Percentiles rank a stretch among this genome's conserved stretches.
phyloP scores from a whole-genome alignment of 1,140 invertebrate genomes.

The Cyphomyrmex costatus region DNA sequence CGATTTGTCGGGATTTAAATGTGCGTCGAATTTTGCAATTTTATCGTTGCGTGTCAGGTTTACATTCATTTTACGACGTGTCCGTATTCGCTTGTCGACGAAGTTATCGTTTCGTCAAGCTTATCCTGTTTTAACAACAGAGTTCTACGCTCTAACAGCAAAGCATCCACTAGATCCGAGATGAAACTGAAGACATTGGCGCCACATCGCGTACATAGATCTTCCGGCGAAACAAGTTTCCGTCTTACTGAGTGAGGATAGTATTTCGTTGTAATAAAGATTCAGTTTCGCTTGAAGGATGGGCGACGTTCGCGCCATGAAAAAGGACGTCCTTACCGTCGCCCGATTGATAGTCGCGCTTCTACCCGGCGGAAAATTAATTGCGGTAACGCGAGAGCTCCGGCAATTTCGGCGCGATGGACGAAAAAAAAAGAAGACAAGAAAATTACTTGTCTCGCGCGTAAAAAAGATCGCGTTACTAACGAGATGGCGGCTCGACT shows the following conservation, averaged over 20 bases:
- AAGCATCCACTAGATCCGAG: constrained; percentile 10
- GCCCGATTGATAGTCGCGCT: constrained; percentile 61
- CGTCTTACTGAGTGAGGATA: constrained; percentile 46
- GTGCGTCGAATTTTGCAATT: constrained; percentile 2
- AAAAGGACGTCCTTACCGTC: constrained; percentile 49
- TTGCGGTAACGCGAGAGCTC: constrained; percentile 63
- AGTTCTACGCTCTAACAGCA: constrained; percentile 16
- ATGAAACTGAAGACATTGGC: constrained; percentile 53
- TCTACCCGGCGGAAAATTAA: constrained; percentile 64
- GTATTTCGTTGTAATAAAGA: constrained; percentile 61
- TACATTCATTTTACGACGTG: constrained; percentile 23
- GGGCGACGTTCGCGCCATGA: constrained; percentile 30
- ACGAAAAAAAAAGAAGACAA: constrained; percentile 23
- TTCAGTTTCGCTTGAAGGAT: constrained; percentile 61
- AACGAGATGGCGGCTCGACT: constrained; percentile 78
- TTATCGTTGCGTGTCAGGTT: constrained; percentile 7
- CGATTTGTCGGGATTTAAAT: not conserved
- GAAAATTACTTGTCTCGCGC: constrained; percentile 54
- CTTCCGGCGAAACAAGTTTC: constrained; percentile 51
- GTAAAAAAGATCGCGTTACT: constrained; percentile 78
- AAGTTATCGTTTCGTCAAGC: constrained; percentile 57
- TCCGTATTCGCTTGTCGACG: not conserved
- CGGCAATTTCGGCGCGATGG: constrained; percentile 56
- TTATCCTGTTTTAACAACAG: constrained; percentile 50
- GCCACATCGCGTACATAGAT: constrained; percentile 32